Conservation (phyloP, 2,888 invertebrate genomes). For the Malacosoma neustria region DNA sequence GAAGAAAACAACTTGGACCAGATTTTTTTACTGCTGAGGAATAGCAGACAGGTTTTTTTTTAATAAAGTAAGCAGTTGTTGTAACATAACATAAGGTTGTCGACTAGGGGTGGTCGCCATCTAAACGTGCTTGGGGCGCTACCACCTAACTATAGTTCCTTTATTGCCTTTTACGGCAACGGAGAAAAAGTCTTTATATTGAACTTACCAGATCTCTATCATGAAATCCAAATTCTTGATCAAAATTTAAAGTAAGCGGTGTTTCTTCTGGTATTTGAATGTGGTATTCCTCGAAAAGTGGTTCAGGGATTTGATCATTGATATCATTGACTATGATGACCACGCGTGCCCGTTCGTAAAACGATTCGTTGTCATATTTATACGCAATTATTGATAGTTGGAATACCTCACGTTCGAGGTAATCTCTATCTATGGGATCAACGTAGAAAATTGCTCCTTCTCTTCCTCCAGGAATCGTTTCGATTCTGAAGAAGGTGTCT, state of each 20-base stretch:
- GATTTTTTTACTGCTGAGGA: too few relatives aligned
- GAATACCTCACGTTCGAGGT: slow-evolving; percentile 56
- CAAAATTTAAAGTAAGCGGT: slow-evolving; percentile 56
- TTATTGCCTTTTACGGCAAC: too few relatives aligned
- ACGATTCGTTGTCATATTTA: slow-evolving; percentile 45
- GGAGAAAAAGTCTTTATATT: too few relatives aligned
- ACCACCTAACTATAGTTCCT: too few relatives aligned
- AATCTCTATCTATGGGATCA: slow-evolving; percentile 59
- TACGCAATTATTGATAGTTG: slow-evolving; percentile 59
- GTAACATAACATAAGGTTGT: too few relatives aligned
- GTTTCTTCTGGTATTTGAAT: slow-evolving; percentile 70
- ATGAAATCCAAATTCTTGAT: slow-evolving; percentile 62
- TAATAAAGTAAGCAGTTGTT: too few relatives aligned
- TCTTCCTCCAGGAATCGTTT: slow-evolving; percentile 35
- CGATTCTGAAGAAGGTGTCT: slow-evolving; percentile 53
- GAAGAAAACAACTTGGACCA: too few relatives aligned
- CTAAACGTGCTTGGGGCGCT: too few relatives aligned
- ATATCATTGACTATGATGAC: slow-evolving; percentile 70
- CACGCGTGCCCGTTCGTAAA: slow-evolving; percentile 35
- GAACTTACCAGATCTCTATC: slow-evolving; percentile 68
- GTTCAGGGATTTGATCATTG: slow-evolving; percentile 79
- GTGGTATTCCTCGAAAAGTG: slow-evolving; percentile 38
- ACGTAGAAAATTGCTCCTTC: slow-evolving; percentile 45
- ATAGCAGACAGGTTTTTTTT: too few relatives aligned
- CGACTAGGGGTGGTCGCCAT: too few relatives aligned